Conservation (phyloP, 2,113 vertebrate genomes). For the Pterophyllum scalare region DNA sequence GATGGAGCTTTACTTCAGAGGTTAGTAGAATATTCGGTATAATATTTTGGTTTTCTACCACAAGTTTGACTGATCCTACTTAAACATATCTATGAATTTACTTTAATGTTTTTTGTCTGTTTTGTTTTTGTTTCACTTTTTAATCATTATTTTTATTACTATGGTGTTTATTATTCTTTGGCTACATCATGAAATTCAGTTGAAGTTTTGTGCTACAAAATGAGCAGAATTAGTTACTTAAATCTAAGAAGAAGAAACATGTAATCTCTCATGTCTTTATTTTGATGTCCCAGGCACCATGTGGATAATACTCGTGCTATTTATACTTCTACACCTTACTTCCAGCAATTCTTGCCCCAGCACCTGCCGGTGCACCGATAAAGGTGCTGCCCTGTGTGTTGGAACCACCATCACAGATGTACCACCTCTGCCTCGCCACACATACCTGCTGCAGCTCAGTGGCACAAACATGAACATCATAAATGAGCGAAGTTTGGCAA, state of each 20-base stretch:
- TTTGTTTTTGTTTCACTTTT: background rate
- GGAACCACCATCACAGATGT: slow-evolving; percentile 62
- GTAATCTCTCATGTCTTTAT: background rate
- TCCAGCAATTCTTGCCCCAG: slow-evolving; percentile 51
- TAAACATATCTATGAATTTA: background rate
- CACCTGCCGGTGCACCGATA: slow-evolving; percentile 37
- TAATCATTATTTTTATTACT: background rate
- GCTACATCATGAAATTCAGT: background rate
- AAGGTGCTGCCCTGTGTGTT: slow-evolving; percentile 44
- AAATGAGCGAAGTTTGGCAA: slow-evolving; percentile 75
- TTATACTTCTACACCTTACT: slow-evolving; percentile 24
- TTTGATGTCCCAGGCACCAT: slow-evolving; percentile 47
- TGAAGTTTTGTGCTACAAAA: background rate
- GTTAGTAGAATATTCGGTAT: slow-evolving; percentile 55
- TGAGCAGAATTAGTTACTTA: background rate
- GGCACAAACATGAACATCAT: slow-evolving; percentile 67
- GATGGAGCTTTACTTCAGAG: slow-evolving; percentile 56
- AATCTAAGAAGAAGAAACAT: background rate
- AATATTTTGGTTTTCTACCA: background rate
- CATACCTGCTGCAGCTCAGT: slow-evolving; percentile 63
- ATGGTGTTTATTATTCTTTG: background rate
- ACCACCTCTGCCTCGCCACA: slow-evolving; percentile 59
- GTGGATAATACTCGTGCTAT: slow-evolving; percentile 49
- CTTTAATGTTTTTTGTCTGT: background rate
- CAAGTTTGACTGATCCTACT: background rate